Evolutionary conservation across 2,797 vertebrate species (phyloP), one percentile per base, ranked within the genome.

Genomic region (Rhinogobio ventralis): DNA sequence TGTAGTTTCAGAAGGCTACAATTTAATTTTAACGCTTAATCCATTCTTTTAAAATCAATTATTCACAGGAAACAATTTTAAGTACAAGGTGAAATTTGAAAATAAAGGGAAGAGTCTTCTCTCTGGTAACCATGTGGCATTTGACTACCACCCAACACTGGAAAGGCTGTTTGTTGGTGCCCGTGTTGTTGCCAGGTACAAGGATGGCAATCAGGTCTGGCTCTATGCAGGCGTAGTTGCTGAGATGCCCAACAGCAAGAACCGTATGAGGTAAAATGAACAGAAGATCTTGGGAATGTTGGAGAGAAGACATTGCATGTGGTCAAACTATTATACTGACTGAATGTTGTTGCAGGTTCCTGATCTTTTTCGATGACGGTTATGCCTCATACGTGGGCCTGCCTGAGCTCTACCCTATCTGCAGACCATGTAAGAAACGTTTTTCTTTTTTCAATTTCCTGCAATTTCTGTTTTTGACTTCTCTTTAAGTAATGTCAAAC

Each of bases 71-170:
- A 95, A 94, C 1, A 95, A 95, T 39, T 94, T 89, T 83, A 99
- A 99, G 55, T 99, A 97, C 92, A 99, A 99, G 89, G 98, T 99
- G 86, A 99, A 98, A 86, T 99, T 99, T 87, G 98, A 99, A 81
- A 97, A 97, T 49, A 99, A 99, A 92, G 98, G 98, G 0, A 99
- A 99, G 93, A 99, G 98, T 89, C 94, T 99, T 85, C 95, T 99
- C 13, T 99, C 98, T 0, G 98, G 98, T 49, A 99, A 99, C 90
- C 98, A 99, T 45, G 96, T 99, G 53, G 98, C 98, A 0, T 99
- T 98, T 0, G 97, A 99, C 78, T 97, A 97, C 72, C 97, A 99
- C 93, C 98, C 97, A 1, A 93, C 92, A 0, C 92, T 96, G 0
- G 98, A 99, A 89, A 94, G 94, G 42, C 92, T 99, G 57, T 97